Evolutionary conservation across 2,888 invertebrate species (phyloP), one percentile per base, ranked within the genome.

Genomic region (Drosophila hamatofila): DNA sequence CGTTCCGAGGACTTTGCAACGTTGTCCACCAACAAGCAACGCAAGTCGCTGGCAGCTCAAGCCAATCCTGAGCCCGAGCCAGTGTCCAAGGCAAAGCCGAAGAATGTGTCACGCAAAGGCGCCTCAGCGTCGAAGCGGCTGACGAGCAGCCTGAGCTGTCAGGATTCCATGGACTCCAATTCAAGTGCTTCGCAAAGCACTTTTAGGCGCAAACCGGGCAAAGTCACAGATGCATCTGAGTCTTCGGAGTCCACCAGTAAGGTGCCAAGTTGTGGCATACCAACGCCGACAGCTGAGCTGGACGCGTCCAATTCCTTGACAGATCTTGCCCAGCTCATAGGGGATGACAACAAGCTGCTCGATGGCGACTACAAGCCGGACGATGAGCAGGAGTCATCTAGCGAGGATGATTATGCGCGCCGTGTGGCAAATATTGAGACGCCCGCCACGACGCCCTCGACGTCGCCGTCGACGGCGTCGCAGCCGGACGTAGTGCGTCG

Each of bases 401-500:
- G 16, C 3, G 51, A 72, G 23, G 64, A 73, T 18, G 73, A 74
- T 8, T 74, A 69, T 30, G 66, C 80, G 0, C 73, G 74, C 21
- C 60, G 69, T 2, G 79, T 83, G 44, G 71, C 69, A 0, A 56
- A 70, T 16, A 65, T 78, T 27, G 90, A 90, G 39, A 91, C 91
- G 1, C 91, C 91, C 0, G 84, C 81, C 11, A 80, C 83, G n/a
- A 91, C 91, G 7, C 88, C 89, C 0, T 69, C 79, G 7, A 76
- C 70, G n/a, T 77, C 86, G 8, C n/a, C n/a, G n/a, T n/a, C 83
- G n/a, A 91, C 91, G 7, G 88, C 89, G 0, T 69, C 79, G 7
- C 75, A 69, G n/a, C 75, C 86, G 8, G 7, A 76, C 70, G n/a
- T 77, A 84, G 8, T 96, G 0, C 93, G 96, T 30, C 94, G 96